Evolutionary conservation across 2,888 invertebrate species (phyloP).

Genomic region (Stenotaenia linearis): DNA sequence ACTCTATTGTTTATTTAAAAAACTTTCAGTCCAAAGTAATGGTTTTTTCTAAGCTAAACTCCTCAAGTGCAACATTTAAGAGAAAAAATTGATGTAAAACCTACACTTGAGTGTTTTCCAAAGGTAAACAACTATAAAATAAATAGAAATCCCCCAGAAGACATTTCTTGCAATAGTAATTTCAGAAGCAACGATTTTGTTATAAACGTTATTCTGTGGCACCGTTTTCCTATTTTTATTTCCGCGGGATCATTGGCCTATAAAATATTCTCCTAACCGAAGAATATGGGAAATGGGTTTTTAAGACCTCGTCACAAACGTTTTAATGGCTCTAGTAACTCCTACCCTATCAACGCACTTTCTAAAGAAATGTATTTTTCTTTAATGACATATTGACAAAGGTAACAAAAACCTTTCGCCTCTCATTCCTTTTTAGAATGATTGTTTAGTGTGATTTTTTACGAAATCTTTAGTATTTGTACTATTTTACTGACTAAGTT

Average conservation of each 20-base stretch:
- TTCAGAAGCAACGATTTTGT: not conserved
- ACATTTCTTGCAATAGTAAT: not conserved
- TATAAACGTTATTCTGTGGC: not conserved
- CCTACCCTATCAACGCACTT: not conserved
- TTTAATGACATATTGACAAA: not conserved
- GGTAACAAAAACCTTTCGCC: not conserved
- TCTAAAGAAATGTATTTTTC: not conserved
- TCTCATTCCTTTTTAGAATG: not conserved
- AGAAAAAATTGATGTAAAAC: too few species aligned
- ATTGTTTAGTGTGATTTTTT: too few species aligned
- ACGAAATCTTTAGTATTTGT: too few species aligned
- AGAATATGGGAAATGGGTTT: not conserved
- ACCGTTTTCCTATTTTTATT: not conserved
- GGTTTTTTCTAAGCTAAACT: too few species aligned
- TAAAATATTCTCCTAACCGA: not conserved
- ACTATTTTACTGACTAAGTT: too few species aligned
- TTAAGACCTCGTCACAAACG: not conserved
- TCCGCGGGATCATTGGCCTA: not conserved
- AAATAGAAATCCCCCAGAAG: not conserved
- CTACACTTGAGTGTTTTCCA: too few species aligned
- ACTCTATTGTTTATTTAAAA: too few species aligned
- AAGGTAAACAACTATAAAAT: not conserved
- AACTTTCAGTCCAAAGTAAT: too few species aligned
- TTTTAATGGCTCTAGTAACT: slow-evolving; percentile 3
- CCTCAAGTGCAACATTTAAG: too few species aligned